Evolutionary conservation across 1,140 invertebrate genomes (phyloP).

Genomic region (Pseudachorutes palmiensis): DNA sequence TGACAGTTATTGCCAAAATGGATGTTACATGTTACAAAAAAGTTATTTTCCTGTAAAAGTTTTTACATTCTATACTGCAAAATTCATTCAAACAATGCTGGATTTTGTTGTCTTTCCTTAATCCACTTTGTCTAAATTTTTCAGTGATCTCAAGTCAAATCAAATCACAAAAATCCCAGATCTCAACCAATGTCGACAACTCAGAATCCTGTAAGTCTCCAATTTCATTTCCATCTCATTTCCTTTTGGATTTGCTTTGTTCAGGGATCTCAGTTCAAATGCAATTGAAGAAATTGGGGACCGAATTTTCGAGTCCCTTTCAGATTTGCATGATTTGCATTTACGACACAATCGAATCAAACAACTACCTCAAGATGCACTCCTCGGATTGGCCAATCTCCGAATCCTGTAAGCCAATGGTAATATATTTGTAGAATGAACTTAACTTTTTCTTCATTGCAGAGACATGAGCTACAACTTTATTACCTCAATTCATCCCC

Average conservation of each 20-base stretch:
- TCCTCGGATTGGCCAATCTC: conserved; percentile 65
- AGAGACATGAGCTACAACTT: conserved; percentile 82
- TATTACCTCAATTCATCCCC: conserved; percentile 72
- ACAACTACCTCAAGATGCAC: conserved; percentile 64
- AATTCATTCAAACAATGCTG: too few species aligned
- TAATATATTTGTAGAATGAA: too few species aligned
- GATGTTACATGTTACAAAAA: too few species aligned
- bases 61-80: too few species aligned
- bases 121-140: too few species aligned
- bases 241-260: background rate
- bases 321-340: conserved; percentile 71
- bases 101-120: too few species aligned
- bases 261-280: conserved; percentile 82
- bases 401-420: conserved; percentile 66
- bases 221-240: background rate
- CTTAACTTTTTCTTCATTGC: conserved; percentile 41
- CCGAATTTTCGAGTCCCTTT: conserved; percentile 59
- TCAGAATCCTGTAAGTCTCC: conserved; percentile 78
- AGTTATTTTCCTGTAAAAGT: too few species aligned
- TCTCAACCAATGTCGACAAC: conserved; percentile 61
- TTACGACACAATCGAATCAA: conserved; percentile 72
- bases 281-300: conserved; percentile 61
- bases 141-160: conserved; percentile 79
- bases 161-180: conserved; percentile 60
- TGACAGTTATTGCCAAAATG: too few species aligned